Evolutionary conservation across 2,888 invertebrate species (phyloP).

Genomic region (Cephus runcator): DNA sequence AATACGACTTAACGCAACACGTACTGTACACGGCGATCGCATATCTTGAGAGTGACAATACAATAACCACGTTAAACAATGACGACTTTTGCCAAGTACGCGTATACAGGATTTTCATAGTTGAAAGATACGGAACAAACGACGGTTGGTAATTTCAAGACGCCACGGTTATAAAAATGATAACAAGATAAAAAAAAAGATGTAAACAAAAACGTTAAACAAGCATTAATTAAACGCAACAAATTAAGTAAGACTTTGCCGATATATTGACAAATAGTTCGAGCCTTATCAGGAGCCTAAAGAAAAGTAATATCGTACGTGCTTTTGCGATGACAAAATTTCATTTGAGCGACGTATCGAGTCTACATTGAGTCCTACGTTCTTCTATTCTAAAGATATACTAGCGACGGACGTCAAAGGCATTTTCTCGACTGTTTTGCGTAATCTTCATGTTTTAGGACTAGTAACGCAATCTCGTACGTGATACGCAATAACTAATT

Average conservation of each 20-base stretch:
- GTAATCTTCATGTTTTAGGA: not conserved
- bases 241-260: not conserved
- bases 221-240: not conserved
- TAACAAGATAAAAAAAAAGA: not conserved
- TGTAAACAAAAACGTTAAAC: not conserved
- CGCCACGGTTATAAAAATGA: not conserved
- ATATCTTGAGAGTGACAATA: slow-evolving; percentile 6
- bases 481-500: not conserved
- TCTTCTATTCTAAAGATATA: not conserved
- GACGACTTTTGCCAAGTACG: not conserved
- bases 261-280: not conserved
- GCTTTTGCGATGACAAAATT: not conserved
- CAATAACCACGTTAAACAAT: not conserved
- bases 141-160: not conserved
- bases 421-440: not conserved
- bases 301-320: not conserved
- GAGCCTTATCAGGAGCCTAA: not conserved
- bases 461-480: not conserved
- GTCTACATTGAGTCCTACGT: not conserved
- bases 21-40: not conserved
- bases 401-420: not conserved
- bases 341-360: not conserved
- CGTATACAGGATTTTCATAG: not conserved
- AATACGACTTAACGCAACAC: not conserved
- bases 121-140: not conserved